These are phyloP conservation scores for Zosterops japonicus DNA, from an alignment of 2,113 vertebrate genomes.

Conservation along the genomic window DNA sequence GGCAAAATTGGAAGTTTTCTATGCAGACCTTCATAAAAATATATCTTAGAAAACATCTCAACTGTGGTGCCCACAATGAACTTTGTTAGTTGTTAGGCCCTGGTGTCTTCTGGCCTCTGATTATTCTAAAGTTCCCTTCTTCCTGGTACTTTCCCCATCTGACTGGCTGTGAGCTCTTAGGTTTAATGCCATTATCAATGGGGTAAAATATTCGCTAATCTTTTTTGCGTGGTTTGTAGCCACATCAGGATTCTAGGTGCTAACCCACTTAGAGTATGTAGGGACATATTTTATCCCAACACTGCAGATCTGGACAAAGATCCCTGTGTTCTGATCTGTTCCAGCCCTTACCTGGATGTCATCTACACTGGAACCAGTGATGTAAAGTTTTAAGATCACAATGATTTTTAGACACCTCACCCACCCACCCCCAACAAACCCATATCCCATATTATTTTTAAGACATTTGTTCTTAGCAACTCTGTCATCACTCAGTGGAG, in stretches of 20 bases:
- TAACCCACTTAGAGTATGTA: not conserved
- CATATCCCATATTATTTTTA: not conserved
- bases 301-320: not conserved
- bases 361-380: not conserved
- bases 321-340: not conserved
- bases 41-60: not conserved
- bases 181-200: not conserved
- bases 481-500: not conserved
- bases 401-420: not conserved
- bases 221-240: rapidly evolving
- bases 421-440: not conserved
- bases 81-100: not conserved
- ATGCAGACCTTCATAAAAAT: not conserved
- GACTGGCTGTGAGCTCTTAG: not conserved
- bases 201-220: not conserved
- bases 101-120: not conserved
- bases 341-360: not conserved
- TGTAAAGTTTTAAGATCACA: not conserved
- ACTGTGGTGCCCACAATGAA: not conserved
- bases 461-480: not conserved
- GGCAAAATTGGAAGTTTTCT: not conserved
- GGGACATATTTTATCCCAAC: not conserved
- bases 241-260: not conserved
- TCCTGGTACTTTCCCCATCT: not conserved
- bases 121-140: not conserved